Evolutionary conservation across 2,888 invertebrate species (phyloP).

Genomic region (Himalopsyche anomala): DNA sequence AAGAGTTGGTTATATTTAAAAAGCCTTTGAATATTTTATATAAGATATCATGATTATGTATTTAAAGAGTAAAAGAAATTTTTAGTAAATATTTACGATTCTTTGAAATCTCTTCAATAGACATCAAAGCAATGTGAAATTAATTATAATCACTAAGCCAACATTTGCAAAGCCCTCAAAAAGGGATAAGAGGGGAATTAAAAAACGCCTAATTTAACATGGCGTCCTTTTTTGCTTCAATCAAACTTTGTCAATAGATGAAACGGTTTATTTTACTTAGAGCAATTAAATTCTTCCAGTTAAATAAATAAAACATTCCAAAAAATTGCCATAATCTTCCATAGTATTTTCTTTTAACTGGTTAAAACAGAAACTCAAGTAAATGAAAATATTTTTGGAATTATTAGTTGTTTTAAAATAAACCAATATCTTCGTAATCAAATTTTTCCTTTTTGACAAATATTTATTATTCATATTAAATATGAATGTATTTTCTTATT

Average conservation of each 20-base stretch:
- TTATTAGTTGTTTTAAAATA: too few species aligned
- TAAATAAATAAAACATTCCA: constrained; percentile 56
- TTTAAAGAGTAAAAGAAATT: constrained; percentile 4
- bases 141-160: constrained; percentile 60
- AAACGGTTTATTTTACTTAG: constrained; percentile 50
- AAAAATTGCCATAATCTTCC: neutral
- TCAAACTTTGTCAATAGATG: constrained; percentile 60
- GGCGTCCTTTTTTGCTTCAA: constrained; percentile 40
- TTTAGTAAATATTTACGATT: constrained; percentile 58
- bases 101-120: constrained; percentile 53
- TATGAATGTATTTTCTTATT: too few species aligned
- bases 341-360: neutral
- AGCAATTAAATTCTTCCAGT: constrained; percentile 63
- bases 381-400: neutral
- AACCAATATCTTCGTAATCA: too few species aligned
- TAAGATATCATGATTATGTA: neutral
- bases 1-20: too few species aligned
- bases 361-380: neutral
- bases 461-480: too few species aligned
- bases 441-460: too few species aligned
- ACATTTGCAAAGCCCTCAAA: constrained; percentile 47
- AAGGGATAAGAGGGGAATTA: constrained; percentile 24
- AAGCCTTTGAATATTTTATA: too few species aligned
- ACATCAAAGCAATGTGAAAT: constrained; percentile 59
- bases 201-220: constrained; percentile 39